A percentile compares a stretch with the other conserved stretches of the same genome.
Evolutionary conservation across 2,888 invertebrate genomes (phyloP).

Genomic region (Branchinecta sandiegonensis): DNA sequence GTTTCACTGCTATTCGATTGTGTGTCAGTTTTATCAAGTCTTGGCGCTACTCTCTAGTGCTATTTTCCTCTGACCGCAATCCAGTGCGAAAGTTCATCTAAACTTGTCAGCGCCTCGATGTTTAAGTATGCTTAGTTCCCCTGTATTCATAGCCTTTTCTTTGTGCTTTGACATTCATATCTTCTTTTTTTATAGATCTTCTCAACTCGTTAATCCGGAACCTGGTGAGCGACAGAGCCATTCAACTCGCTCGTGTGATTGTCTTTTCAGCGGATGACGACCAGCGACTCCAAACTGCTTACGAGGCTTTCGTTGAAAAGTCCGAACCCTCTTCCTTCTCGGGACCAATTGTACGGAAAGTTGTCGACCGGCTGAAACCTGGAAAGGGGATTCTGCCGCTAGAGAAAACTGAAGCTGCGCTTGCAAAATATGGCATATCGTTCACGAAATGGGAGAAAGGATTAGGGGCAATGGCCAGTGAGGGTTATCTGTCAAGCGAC

Average conservation of each 20-base stretch:
- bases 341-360: constrained; percentile 16
- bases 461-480: neutral
- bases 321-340: constrained; percentile 19
- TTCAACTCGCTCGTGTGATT: constrained; percentile 20
- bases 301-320: constrained; percentile 16
- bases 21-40: too few relatives aligned
- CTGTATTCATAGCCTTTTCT: too few relatives aligned
- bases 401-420: constrained; percentile 45
- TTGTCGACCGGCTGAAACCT: constrained; percentile 12
- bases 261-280: constrained; percentile 15
- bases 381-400: constrained; percentile 37
- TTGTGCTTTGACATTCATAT: too few relatives aligned
- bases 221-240: constrained; percentile 20
- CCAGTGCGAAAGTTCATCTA: too few relatives aligned
- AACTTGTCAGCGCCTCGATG: too few relatives aligned
- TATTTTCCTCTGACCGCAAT: too few relatives aligned
- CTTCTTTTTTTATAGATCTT: constrained; percentile 12
- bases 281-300: neutral
- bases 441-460: constrained; percentile 21
- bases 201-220: constrained; percentile 19
- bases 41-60: too few relatives aligned
- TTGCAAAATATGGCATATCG: constrained; percentile 48
- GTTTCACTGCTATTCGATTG: too few relatives aligned
- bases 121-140: too few relatives aligned
- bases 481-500: constrained; percentile 13